Percentiles rank a stretch among this genome's conserved stretches.
Conservation (phyloP, 2,888 invertebrate species). For the Bombylius discolor region DNA sequence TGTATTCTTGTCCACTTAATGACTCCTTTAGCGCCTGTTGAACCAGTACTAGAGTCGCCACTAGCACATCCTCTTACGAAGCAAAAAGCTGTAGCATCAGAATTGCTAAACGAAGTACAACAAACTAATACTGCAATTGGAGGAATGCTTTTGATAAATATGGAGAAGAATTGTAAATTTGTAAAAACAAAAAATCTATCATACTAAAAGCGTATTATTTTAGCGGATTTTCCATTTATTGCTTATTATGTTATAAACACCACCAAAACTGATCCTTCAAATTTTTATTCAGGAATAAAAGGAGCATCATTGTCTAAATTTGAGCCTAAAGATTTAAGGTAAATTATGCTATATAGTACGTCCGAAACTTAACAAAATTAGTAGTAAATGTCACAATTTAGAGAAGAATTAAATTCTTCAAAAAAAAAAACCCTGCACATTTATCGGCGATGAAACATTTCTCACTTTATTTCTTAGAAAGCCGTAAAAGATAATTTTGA, state of each 20-base stretch:
- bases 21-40: slow-evolving; percentile 76
- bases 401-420: too few species aligned
- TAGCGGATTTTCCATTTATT: slow-evolving; percentile 85
- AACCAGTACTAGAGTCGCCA: slow-evolving; percentile 74
- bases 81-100: slow-evolving; percentile 65
- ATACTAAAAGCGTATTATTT: slow-evolving; percentile 16
- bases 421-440: too few species aligned
- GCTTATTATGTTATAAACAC: slow-evolving; percentile 83
- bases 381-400: too few species aligned
- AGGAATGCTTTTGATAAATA: slow-evolving; percentile 77
- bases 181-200: too few species aligned
- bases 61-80: slow-evolving; percentile 64
- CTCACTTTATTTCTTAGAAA: too few species aligned
- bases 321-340: slow-evolving; percentile 57
- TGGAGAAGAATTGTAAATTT: slow-evolving; percentile 63
- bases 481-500: too few species aligned
- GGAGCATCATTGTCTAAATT: slow-evolving; percentile 74
- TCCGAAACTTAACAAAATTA: too few species aligned
- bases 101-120: slow-evolving; percentile 54
- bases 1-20: slow-evolving; percentile 79
- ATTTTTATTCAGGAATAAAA: slow-evolving; percentile 75
- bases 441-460: too few species aligned
- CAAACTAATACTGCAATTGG: slow-evolving; percentile 62
- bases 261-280: slow-evolving; percentile 68
- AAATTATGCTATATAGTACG: slow-evolving; percentile 11